These are phyloP conservation scores for Bucorvus abyssinicus DNA, from an alignment of 2,797 vertebrate species.

Conservation along the genomic window DNA sequence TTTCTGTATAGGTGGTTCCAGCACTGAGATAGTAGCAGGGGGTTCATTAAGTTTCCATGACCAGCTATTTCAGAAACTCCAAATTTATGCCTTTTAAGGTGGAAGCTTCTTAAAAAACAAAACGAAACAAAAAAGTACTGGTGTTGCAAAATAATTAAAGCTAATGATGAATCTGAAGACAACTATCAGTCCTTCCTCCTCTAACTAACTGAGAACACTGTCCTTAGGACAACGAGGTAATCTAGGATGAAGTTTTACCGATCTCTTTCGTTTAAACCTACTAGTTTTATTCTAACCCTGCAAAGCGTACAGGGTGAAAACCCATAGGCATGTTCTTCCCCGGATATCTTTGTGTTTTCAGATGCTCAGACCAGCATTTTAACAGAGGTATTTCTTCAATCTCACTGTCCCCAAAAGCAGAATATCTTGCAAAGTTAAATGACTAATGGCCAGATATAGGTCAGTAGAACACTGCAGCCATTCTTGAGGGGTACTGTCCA, in stretches of 20 bases:
- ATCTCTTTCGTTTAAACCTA: neutral
- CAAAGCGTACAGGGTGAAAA: neutral
- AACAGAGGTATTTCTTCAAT: neutral
- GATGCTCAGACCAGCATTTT: neutral
- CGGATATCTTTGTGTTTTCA: neutral
- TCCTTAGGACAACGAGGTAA: neutral
- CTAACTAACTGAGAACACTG: neutral
- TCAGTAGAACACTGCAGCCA: slow-evolving; percentile 20
- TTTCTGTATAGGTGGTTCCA: slow-evolving; percentile 75
- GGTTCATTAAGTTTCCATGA: slow-evolving; percentile 62
- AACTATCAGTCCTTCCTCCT: neutral
- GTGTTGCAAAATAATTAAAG: neutral
- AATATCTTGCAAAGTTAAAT: slow-evolving; percentile 12
- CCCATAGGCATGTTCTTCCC: neutral
- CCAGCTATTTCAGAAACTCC: slow-evolving; percentile 60
- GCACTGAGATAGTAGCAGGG: slow-evolving; percentile 72
- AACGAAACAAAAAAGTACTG: neutral
- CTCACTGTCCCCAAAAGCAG: neutral
- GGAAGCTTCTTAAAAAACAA: slow-evolving; percentile 35
- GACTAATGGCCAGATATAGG: neutral
- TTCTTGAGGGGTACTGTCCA: neutral
- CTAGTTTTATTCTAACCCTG: neutral
- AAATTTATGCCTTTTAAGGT: slow-evolving; percentile 64
- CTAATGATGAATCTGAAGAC: neutral
- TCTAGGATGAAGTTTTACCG: neutral